phyloP scores from a whole-genome alignment of 2,888 invertebrate genomes.

The Cerastis leucographa region DNA sequence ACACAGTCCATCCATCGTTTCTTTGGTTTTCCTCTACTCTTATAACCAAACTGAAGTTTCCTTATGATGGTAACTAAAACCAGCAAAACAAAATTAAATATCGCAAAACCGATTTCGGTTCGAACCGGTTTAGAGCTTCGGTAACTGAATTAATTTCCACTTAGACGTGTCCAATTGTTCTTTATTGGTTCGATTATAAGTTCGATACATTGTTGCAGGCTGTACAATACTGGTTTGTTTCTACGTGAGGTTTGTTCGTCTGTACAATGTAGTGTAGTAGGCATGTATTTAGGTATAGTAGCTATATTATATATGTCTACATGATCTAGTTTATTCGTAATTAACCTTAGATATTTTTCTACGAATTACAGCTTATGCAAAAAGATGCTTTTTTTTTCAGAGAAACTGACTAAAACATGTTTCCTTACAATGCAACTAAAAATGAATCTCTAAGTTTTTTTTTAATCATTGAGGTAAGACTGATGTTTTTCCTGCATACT shows the following conservation, averaged over 20 bases:
- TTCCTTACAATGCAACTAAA: too few relatives aligned
- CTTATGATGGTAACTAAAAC: not conserved
- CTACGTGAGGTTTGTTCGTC: not conserved
- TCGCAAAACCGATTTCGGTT: constrained; percentile 19
- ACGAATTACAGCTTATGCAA: not conserved
- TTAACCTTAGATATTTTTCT: not conserved
- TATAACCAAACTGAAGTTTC: too few relatives aligned
- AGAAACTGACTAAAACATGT: not conserved
- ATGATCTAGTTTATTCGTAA: not conserved
- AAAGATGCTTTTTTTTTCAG: not conserved
- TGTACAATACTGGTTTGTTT: constrained; percentile 35
- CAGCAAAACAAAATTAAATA: not conserved
- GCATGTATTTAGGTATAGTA: not conserved
- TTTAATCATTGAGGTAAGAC: too few relatives aligned
- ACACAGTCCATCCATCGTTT: too few relatives aligned
- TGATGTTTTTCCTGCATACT: not conserved
- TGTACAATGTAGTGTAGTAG: not conserved
- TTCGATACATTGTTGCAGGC: constrained; percentile 43
- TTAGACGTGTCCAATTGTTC: constrained; percentile 53
- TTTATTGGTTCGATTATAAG: constrained; percentile 51
- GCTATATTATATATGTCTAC: not conserved
- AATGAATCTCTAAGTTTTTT: too few relatives aligned
- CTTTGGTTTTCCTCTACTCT: too few relatives aligned
- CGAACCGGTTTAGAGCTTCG: constrained; percentile 23
- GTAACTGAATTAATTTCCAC: constrained; percentile 45